phyloP scores from a whole-genome alignment of 2,797 vertebrate genomes.

The Alosa sapidissima region DNA sequence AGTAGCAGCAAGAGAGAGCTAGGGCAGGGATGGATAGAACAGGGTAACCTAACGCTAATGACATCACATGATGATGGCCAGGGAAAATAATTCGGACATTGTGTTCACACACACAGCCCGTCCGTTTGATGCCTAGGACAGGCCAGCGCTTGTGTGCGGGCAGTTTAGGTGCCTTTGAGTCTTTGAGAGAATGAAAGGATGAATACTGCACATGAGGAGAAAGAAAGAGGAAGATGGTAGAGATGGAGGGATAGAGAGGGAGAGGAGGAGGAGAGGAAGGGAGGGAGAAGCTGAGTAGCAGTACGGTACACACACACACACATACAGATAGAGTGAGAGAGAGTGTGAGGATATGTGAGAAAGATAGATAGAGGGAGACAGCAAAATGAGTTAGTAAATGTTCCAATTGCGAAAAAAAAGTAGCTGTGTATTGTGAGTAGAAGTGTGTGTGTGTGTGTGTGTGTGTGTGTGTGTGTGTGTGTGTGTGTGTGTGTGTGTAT shows the following conservation, averaged over 20 bases:
- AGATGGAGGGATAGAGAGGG: background rate
- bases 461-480: constrained; percentile 47
- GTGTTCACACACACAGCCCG: no score
- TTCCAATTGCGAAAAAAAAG: background rate
- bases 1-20: background rate
- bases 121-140: no score
- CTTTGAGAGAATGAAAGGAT: no score
- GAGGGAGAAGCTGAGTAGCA: background rate
- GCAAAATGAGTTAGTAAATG: constrained; percentile 34
- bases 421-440: constrained; percentile 32
- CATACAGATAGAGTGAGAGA: background rate
- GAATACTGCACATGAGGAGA: background rate
- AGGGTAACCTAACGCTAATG: no score
- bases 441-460: constrained; percentile 45
- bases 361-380: constrained; percentile 18
- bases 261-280: background rate
- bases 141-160: no score
- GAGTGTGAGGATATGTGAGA: background rate
- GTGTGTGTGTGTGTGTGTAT: constrained; percentile 2
- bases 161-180: no score
- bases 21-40: constrained; percentile 51
- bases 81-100: no score
- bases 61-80: no score
- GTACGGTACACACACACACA: no score
- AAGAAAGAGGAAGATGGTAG: constrained; percentile 45